A percentile compares a stretch with the other conserved stretches of the same genome.
phyloP scores from a whole-genome alignment of 2,113 vertebrate genomes.

The Nerophis ophidion region DNA sequence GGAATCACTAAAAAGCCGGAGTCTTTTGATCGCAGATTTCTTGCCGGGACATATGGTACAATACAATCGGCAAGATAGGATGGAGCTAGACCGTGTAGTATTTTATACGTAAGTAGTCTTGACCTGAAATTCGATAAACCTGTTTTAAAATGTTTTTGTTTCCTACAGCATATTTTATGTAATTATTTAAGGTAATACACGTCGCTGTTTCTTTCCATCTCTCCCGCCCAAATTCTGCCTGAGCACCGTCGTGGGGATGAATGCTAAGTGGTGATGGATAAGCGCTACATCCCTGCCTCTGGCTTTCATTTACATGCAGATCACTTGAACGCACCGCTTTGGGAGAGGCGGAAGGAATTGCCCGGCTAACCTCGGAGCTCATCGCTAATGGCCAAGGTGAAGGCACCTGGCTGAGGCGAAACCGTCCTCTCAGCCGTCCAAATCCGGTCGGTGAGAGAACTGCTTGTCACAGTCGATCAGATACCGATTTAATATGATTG shows the following conservation, averaged over 20 bases:
- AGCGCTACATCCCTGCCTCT: slow-evolving; percentile 10
- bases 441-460: slow-evolving; percentile 23
- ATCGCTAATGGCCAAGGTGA: slow-evolving; percentile 50
- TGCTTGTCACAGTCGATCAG: slow-evolving; percentile 57
- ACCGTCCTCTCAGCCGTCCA: slow-evolving; percentile 22
- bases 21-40: no score
- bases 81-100: no score
- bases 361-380: slow-evolving; percentile 24
- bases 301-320: slow-evolving; percentile 48
- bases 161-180: slow-evolving; percentile 24
- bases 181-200: slow-evolving; percentile 10
- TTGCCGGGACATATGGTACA: no score
- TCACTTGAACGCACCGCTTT: slow-evolving; percentile 39
- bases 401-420: slow-evolving; percentile 42
- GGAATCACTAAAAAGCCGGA: no score
- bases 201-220: neutral
- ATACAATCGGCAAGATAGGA: no score
- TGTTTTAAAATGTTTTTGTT: neutral
- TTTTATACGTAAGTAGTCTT: no score
- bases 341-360: slow-evolving; percentile 28
- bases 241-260: slow-evolving; percentile 14
- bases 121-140: no score
- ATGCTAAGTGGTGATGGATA: slow-evolving; percentile 23
- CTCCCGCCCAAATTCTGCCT: neutral
- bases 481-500: slow-evolving; percentile 49